A percentile compares a stretch with the other conserved stretches of the same genome.
These are phyloP conservation scores for Grallaria varia DNA, from an alignment of 2,113 vertebrate species.

Conservation along the genomic window DNA sequence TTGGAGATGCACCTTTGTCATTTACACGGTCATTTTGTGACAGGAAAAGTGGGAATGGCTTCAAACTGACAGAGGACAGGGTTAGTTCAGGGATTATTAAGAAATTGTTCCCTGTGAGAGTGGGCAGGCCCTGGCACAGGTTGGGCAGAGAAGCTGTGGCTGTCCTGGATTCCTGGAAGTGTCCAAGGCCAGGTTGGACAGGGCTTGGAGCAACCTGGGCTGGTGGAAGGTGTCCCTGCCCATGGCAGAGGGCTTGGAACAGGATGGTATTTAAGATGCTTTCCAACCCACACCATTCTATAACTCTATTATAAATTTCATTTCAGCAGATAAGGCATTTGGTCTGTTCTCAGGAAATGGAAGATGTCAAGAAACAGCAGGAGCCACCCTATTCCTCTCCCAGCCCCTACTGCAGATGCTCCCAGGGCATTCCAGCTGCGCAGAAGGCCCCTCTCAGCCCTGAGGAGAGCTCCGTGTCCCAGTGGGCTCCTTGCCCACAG, in stretches of 20 bases:
- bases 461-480: neutral
- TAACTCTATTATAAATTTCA: neutral
- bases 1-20: neutral
- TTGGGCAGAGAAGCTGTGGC: neutral
- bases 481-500: neutral
- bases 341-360: neutral
- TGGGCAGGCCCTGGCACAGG: neutral
- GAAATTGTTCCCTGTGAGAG: neutral
- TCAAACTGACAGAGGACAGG: neutral
- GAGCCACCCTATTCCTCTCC: neutral
- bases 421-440: accelerated
- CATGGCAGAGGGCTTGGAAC: neutral
- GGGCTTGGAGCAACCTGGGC: accelerated
- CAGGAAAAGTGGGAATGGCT: neutral
- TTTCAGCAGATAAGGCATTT: neutral
- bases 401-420: accelerated
- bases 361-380: neutral
- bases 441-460: neutral
- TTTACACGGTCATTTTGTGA: neutral
- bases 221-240: neutral
- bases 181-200: accelerated
- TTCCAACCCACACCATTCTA: neutral
- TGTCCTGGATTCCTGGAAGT: neutral
- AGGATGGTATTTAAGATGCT: neutral
- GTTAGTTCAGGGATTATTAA: neutral